A percentile compares a stretch with the other conserved stretches of the same genome.
Conservation (phyloP, 2,797 vertebrate genomes). For the Phoxinus dragarum region DNA sequence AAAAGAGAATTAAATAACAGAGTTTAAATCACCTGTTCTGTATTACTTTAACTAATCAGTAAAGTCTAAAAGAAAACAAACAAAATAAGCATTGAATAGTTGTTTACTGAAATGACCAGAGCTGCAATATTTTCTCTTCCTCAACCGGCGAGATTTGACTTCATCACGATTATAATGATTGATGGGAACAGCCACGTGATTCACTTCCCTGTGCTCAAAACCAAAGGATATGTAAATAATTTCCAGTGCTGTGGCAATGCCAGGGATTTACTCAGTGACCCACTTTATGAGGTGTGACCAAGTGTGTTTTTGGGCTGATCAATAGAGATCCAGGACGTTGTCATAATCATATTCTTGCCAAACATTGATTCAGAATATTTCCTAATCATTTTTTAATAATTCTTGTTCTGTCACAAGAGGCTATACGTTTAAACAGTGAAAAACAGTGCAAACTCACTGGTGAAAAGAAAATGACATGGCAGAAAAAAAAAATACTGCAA, state of each 20-base stretch:
- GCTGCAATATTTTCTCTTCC: neutral
- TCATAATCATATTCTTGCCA: neutral
- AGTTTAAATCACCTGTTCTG: neutral
- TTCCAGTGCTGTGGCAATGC: neutral
- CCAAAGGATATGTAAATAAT: constrained; percentile 40
- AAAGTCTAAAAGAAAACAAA: neutral
- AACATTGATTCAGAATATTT: neutral
- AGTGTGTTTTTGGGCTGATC: constrained; percentile 44
- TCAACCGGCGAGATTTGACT: constrained; percentile 28
- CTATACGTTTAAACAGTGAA: neutral
- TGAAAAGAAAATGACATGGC: constrained; percentile 28
- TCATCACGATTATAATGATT: constrained; percentile 8
- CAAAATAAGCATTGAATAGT: neutral
- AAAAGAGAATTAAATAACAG: neutral
- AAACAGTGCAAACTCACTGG: neutral
- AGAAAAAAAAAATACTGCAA: constrained; percentile 19
- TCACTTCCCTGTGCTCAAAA: constrained; percentile 8
- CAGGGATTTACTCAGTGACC: constrained; percentile 27
- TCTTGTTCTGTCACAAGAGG: neutral
- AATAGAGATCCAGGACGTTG: neutral
- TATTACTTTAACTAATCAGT: neutral
- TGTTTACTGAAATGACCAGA: neutral
- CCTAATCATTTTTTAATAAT: neutral
- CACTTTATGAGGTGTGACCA: constrained; percentile 57
- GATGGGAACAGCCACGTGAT: neutral